Percentiles rank a stretch among this genome's conserved stretches.
Conservation (phyloP, 2,113 vertebrate species). For the Corythornis vintsioides region DNA sequence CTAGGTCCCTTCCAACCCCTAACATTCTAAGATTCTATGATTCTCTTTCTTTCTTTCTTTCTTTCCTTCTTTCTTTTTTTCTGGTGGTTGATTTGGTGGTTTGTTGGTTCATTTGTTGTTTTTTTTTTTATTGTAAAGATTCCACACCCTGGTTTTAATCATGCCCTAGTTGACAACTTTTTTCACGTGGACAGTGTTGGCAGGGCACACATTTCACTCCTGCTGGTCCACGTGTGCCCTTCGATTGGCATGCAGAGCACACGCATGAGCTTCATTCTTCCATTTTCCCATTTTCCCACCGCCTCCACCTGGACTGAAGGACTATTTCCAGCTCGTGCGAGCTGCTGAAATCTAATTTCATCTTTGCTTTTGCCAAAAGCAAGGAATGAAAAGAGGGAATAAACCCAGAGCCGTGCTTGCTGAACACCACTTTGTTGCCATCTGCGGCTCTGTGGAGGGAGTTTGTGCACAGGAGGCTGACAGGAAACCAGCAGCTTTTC, state of each 20-base stretch:
- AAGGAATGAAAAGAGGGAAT: conserved; percentile 23
- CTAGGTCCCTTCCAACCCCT: too few relatives aligned
- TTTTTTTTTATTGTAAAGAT: not conserved
- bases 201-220: not conserved
- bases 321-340: conserved; percentile 15
- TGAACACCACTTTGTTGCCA: conserved; percentile 49
- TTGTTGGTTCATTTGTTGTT: not conserved
- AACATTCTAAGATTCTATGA: too few relatives aligned
- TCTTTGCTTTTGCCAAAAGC: conserved; percentile 45
- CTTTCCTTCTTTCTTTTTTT: not conserved
- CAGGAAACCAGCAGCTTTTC: conserved; percentile 58
- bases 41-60: not conserved
- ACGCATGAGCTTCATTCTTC: not conserved
- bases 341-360: conserved; percentile 48
- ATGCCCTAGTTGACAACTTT: not conserved
- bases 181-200: not conserved
- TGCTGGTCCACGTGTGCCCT: not conserved
- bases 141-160: not conserved
- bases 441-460: not conserved
- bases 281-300: conserved; percentile 13
- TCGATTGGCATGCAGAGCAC: not conserved
- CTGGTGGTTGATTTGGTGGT: not conserved
- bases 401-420: not conserved
- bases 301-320: conserved; percentile 12
- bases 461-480: not conserved